Percentiles rank a stretch among this genome's conserved stretches.
Evolutionary conservation across 2,113 vertebrate species (phyloP).

Genomic region (Marmota flaviventris): DNA sequence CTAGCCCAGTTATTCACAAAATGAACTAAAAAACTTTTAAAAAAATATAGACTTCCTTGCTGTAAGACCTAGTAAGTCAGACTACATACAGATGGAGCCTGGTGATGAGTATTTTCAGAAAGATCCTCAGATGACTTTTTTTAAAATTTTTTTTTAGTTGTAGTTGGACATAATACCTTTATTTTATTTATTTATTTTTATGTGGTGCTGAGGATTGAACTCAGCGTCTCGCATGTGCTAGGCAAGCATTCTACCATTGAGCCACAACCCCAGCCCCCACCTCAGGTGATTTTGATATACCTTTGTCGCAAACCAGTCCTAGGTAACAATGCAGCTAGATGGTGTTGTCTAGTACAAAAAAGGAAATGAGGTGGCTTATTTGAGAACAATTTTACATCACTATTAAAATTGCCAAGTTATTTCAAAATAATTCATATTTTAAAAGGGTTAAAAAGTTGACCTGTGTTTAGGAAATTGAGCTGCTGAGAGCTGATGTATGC

Average conservation of each 20-base stretch:
- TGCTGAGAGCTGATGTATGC: not conserved
- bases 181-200: no score
- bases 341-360: not conserved
- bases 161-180: no score
- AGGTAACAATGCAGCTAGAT: not conserved
- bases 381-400: not conserved
- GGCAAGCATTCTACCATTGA: no score
- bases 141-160: no score
- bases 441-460: not conserved
- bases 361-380: not conserved
- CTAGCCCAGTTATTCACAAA: not conserved
- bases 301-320: not conserved
- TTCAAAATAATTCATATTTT: conserved; percentile 15
- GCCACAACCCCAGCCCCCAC: no score
- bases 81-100: not conserved
- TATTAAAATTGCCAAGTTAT: not conserved
- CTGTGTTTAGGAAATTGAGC: conserved; percentile 1
- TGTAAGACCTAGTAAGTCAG: not conserved
- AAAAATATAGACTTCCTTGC: not conserved
- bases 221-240: no score
- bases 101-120: conserved; percentile 10
- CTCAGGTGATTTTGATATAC: not conserved
- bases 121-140: not conserved
- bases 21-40: not conserved
- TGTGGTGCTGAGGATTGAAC: no score